Base-by-base conservation (phyloP, 2,113 vertebrate genomes). In the Albula glossodonta region DNA sequence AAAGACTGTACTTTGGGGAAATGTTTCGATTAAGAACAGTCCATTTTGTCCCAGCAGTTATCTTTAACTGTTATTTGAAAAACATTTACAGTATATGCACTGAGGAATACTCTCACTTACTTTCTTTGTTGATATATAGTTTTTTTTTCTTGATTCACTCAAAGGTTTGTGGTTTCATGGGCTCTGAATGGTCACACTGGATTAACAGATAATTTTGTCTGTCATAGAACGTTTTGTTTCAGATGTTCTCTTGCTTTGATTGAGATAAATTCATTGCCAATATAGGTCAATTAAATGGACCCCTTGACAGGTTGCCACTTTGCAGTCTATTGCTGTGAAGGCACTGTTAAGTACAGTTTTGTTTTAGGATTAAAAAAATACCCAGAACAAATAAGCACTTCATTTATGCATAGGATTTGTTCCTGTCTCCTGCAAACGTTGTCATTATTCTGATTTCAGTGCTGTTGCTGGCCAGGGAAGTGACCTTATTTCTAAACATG, bases 401-500 rank as follows among this genome's bases (percentile, higher is more conserved):
- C 22, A 66, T 74, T 74, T 74, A 74, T 74, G 9, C 8, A 8
- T 31, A 8, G 22, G 6, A 74, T 74, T 31, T 31, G n/a, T 22
- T 5, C 9, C 49, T 2, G 13, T 31, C 41, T 41, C 25, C 41
- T 48, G 7, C 31, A 48, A 78, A 78, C 77, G 13, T 50, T 50
- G 49, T 50, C 31, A 50, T 79, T 79, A 8, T 57, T 83, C 25
- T 17, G 19, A n/a, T 12, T 31, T 60, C 15, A 41, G 11, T 25
- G 81, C 17, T 25, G 17, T 83, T 63, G 81, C 53, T 83, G 9
- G 13, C 81, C n/a, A 19, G 52, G 7, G 17, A n/a, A 82, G 31
- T 83, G 81, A 83, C 81, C 53, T 83, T 60, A 60, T 83, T 83
- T 83, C 81, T 51, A 57, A 60, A 83, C 31, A 15, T 83, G 81